Conservation (phyloP, 2,797 vertebrate species). For the Hylomyscus alleni region DNA sequence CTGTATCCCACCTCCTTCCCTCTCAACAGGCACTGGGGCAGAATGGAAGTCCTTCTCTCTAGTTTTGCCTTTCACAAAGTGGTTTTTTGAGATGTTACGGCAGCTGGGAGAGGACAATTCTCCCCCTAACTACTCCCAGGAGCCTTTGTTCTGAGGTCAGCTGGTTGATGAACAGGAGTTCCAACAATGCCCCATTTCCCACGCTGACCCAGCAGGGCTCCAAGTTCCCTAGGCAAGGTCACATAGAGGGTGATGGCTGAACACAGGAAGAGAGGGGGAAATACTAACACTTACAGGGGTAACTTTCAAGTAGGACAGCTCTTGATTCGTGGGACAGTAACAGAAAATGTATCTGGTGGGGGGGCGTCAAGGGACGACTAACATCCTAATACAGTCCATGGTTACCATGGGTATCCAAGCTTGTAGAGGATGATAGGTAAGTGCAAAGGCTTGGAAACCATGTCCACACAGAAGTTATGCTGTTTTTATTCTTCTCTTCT, state of each 20-base stretch:
- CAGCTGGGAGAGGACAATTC: constrained; percentile 40
- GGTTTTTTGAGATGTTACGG: neutral
- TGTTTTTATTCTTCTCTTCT: neutral
- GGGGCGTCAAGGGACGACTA: neutral
- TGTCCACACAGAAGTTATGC: neutral
- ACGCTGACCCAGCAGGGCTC: neutral
- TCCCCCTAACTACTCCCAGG: constrained; percentile 14
- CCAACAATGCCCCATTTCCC: neutral
- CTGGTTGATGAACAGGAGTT: neutral
- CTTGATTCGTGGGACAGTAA: neutral
- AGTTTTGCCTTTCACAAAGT: neutral
- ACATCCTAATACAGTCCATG: accelerated
- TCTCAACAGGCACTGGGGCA: neutral
- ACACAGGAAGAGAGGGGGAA: neutral
- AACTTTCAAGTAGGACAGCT: neutral
- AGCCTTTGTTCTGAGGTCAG: constrained; percentile 31
- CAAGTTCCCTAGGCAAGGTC: neutral
- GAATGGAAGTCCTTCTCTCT: neutral
- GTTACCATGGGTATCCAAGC: neutral
- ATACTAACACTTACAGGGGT: neutral
- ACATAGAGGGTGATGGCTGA: neutral
- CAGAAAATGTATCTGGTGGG: neutral
- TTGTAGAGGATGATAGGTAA: neutral
- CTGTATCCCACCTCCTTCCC: neutral
- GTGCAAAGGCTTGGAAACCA: neutral